Base-by-base conservation (phyloP, 2,797 vertebrate genomes). In the Acipenser oxyrinchus region DNA sequence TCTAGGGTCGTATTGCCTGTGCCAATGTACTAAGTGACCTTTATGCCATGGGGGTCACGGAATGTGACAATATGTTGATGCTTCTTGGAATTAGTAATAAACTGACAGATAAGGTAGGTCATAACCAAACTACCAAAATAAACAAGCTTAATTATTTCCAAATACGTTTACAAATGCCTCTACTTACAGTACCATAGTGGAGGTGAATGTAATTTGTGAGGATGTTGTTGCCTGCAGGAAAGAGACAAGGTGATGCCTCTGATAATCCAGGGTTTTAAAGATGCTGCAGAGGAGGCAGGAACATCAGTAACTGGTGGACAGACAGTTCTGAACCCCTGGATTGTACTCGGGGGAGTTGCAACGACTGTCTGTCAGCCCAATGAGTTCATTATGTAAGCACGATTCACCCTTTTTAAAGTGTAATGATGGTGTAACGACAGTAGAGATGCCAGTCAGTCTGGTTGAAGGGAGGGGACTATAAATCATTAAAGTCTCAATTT, bases 61-160 rank as follows among this genome's bases (percentile, higher is more conserved):
- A 99, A 73, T 99, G 97, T 9, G 97, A 99, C 87, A 99, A 99
- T 82, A 99, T 99, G 96, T 85, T 99, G 79, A 99, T 99, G 97
- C 94, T 99, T 63, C 90, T 99, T 64, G 97, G 94, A 74, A 91
- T 99, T 82, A 99, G 97, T 83, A 99, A 98, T 85, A 99, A 99
- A 90, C 92, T 99, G 87, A 94, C 96, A 68, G 96, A 99, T 73
- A 95, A 97, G 93, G 97, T 99, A 84, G 89, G 89, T 12, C n/a
- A 10, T 55, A 55, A 55, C 9, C 9, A 10, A 55, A 55, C 9
- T 8, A 55, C 53, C 53, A 10, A 37, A 37, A 37, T 37, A 37
- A 5, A 37, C 37, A 37, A 37, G 37, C 37, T 37, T 37, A 37
- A 5, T 37, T 37, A 37, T 37, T 37, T 37, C 37, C 37, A 37